phyloP scores from a whole-genome alignment of 1,140 invertebrate genomes.

The Pseudomyrmex flavicornis region DNA sequence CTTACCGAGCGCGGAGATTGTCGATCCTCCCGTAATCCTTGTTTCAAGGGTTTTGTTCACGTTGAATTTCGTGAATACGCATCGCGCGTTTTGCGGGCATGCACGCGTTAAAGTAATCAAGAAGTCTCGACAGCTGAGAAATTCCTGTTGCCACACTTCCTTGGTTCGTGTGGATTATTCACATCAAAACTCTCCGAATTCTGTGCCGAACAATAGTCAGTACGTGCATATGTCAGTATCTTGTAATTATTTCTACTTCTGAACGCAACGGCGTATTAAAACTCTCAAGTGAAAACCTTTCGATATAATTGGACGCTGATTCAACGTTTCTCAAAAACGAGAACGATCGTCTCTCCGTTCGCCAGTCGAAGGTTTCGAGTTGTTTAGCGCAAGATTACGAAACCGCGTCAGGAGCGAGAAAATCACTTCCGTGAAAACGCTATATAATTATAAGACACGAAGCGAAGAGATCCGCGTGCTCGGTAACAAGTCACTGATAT shows the following conservation, averaged over 20 bases:
- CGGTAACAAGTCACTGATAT: background rate
- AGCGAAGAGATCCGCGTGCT: background rate
- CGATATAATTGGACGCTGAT: background rate
- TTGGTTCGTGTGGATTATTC: background rate
- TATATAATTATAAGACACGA: background rate
- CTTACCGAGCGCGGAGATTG: conserved; percentile 33
- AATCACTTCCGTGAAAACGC: background rate
- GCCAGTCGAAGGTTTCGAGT: background rate
- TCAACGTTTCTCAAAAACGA: background rate
- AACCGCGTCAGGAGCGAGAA: background rate
- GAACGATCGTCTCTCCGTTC: background rate
- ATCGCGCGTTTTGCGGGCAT: background rate
- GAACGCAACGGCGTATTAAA: background rate
- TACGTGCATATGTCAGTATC: background rate
- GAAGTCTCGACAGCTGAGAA: conserved; percentile 2
- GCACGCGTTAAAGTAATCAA: conserved; percentile 17
- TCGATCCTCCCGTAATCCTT: conserved; percentile 43
- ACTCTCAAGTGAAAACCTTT: background rate
- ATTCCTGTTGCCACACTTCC: background rate
- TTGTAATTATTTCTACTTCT: background rate
- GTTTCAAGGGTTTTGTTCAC: conserved; percentile 37
- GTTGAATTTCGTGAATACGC: conserved; percentile 22
- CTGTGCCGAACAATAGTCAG: background rate
- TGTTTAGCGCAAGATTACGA: background rate
- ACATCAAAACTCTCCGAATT: no score